These are phyloP conservation scores for Sander vitreus DNA, from an alignment of 2,113 vertebrate species.

Conservation along the genomic window DNA sequence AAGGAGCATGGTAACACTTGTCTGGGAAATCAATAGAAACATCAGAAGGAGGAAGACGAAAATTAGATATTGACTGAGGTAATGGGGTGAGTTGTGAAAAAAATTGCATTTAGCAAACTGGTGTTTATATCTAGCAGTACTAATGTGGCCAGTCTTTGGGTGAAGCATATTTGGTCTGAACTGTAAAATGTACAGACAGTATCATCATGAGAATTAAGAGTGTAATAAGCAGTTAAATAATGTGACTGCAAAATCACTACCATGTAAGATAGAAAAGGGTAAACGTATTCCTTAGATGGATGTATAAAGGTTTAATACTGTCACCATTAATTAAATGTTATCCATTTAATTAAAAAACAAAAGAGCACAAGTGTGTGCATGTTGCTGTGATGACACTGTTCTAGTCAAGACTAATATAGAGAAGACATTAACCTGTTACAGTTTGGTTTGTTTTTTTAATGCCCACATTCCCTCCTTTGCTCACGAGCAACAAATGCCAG, in stretches of 20 bases:
- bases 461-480: neutral
- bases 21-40: constrained; percentile 68
- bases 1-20: constrained; percentile 56
- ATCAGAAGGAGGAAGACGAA: constrained; percentile 63
- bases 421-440: neutral
- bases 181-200: neutral
- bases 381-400: neutral
- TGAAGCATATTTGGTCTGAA: neutral
- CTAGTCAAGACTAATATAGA: neutral
- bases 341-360: too few relatives aligned
- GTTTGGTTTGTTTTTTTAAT: neutral
- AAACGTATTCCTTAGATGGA: neutral
- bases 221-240: neutral
- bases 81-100: constrained; percentile 64
- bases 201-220: constrained; percentile 4
- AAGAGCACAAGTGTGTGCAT: neutral
- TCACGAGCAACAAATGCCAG: neutral
- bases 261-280: neutral
- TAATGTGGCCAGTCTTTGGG: constrained; percentile 34
- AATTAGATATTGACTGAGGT: constrained; percentile 76
- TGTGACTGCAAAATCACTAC: neutral
- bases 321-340: neutral
- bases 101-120: constrained; percentile 42
- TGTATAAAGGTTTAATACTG: neutral
- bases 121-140: constrained; percentile 47